These are phyloP conservation scores for Geophilus truncorum DNA, from an alignment of 2,888 invertebrate genomes.

Conservation along the genomic window DNA sequence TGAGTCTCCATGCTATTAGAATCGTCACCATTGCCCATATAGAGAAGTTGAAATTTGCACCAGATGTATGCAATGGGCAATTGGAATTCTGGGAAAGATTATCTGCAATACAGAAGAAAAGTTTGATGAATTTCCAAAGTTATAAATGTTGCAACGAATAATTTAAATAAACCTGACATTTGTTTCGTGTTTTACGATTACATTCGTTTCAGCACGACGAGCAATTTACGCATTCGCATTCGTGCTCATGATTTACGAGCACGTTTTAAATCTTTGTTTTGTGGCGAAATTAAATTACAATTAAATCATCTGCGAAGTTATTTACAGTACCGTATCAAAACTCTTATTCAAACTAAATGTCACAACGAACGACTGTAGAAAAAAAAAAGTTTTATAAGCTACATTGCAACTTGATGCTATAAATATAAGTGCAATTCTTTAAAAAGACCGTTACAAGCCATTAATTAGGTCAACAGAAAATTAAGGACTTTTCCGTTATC, in stretches of 20 bases:
- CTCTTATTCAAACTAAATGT: no score
- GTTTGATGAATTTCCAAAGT: not conserved
- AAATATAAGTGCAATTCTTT: not conserved
- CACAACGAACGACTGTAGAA: no score
- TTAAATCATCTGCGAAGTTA: no score
- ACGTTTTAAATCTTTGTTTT: not conserved
- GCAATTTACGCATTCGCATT: not conserved
- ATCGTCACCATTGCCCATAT: not conserved
- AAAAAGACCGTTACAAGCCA: not conserved
- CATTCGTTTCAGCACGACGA: not conserved
- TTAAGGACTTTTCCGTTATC: not conserved
- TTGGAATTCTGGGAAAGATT: constrained; percentile 22
- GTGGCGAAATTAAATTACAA: not conserved
- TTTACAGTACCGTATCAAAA: no score
- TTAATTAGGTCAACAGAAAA: not conserved
- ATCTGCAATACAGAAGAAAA: not conserved
- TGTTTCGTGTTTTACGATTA: not conserved
- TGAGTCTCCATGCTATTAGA: constrained; percentile 6
- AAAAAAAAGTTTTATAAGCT: no score
- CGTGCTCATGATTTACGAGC: not conserved
- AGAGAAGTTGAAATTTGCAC: constrained; percentile 1
- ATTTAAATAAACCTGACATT: not conserved
- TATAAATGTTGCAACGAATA: not conserved
- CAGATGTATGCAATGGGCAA: not conserved
- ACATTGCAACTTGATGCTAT: no score